Percentiles rank a stretch among this genome's conserved stretches.
These are phyloP conservation scores for Melanostoma scalare DNA, from an alignment of 2,888 invertebrate species.

Conservation along the genomic window DNA sequence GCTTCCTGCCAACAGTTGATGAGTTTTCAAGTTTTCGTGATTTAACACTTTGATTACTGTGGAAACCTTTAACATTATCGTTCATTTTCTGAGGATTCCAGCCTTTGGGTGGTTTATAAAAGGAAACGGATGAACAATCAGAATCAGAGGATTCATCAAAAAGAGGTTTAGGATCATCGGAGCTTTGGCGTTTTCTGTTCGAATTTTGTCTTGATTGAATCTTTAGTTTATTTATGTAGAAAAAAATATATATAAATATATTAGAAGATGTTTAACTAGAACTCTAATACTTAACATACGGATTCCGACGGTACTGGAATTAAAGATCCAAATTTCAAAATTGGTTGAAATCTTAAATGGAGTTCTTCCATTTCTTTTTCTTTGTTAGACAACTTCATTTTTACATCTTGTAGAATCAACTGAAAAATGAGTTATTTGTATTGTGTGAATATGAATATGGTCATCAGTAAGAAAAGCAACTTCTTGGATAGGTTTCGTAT, in stretches of 20 bases:
- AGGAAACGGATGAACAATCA: constrained; percentile 46
- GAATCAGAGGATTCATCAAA: constrained; percentile 44
- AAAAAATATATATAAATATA: not conserved
- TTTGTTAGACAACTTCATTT: constrained; percentile 20
- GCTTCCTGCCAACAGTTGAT: not conserved
- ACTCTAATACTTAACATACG: constrained; percentile 14
- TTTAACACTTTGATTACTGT: no score
- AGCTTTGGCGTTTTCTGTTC: constrained; percentile 10
- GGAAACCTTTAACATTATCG: not conserved
- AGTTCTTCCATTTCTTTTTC: constrained; percentile 43
- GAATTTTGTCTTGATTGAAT: constrained; percentile 7
- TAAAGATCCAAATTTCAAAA: not conserved
- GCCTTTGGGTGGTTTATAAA: constrained; percentile 14
- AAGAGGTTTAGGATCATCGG: constrained; percentile 45
- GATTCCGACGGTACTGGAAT: not conserved
- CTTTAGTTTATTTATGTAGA: constrained; percentile 1
- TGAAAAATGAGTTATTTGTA: not conserved
- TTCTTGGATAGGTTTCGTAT: no score
- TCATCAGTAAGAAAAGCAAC: no score
- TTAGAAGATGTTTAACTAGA: not conserved
- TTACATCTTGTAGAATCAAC: constrained; percentile 30
- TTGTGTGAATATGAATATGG: no score
- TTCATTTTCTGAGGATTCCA: not conserved
- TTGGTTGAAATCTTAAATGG: constrained; percentile 20
- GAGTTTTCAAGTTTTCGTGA: not conserved